Conservation (phyloP, 1,140 invertebrate species). For the Cheumatopsyche charites region DNA sequence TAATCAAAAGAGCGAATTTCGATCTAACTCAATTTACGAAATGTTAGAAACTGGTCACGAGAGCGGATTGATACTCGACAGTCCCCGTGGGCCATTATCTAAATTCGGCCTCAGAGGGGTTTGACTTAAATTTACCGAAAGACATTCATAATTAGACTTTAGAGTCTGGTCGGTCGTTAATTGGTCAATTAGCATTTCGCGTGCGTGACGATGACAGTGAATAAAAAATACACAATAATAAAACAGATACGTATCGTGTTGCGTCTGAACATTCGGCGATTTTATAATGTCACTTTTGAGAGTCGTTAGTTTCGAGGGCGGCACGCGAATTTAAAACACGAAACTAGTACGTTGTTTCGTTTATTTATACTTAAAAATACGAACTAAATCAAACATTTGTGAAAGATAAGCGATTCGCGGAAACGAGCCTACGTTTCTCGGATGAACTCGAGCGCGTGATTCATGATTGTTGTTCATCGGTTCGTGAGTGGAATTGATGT, state of each 20-base stretch:
- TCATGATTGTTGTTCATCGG: background rate
- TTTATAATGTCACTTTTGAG: background rate
- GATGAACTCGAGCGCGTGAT: background rate
- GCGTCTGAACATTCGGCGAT: conserved; percentile 1
- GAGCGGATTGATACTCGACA: too few species aligned
- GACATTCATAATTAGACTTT: too few species aligned
- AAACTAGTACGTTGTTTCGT: background rate
- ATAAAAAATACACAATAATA: too few species aligned
- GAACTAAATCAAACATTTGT: background rate
- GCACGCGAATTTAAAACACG: conserved; percentile 17
- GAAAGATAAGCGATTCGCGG: background rate
- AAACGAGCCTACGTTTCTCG: background rate
- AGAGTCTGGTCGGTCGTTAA: background rate
- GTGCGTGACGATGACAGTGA: background rate
- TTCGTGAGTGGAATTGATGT: background rate
- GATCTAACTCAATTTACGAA: too few species aligned
- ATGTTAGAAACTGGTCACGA: too few species aligned
- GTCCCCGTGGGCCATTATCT: too few species aligned
- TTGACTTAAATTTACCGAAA: too few species aligned
- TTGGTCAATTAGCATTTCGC: conserved; percentile 17
- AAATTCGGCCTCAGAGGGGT: too few species aligned
- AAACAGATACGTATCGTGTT: background rate
- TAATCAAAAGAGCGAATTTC: too few species aligned
- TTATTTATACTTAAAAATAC: background rate
- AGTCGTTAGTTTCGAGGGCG: background rate